These are phyloP conservation scores for Drosophila kambysellisi DNA, from an alignment of 2,888 invertebrate genomes.

Conservation along the genomic window DNA sequence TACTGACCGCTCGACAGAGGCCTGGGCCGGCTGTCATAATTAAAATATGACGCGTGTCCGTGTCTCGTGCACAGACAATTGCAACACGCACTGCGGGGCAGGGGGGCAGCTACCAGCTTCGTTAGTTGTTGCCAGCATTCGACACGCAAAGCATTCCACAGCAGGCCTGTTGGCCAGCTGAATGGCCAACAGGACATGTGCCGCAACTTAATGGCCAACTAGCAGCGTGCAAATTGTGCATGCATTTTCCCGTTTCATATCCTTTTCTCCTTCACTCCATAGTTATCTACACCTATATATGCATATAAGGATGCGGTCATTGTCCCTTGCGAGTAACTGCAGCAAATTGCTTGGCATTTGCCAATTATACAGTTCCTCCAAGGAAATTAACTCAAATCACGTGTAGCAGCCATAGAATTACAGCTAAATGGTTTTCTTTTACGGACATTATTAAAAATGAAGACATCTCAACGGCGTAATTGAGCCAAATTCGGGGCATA, in stretches of 20 bases:
- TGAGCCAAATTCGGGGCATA: conserved; percentile 3
- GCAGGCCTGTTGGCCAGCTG: conserved; percentile 41
- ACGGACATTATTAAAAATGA: conserved; percentile 15
- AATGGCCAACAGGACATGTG: conserved; percentile 45
- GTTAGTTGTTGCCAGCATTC: conserved; percentile 58
- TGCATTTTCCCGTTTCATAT: conserved; percentile 22
- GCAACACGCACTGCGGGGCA: conserved; percentile 52
- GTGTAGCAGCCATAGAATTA: neutral
- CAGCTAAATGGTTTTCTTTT: conserved; percentile 15
- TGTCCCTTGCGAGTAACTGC: conserved; percentile 64
- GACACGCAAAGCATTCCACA: conserved; percentile 67
- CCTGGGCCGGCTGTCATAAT: conserved; percentile 74
- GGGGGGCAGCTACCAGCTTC: conserved; percentile 28
- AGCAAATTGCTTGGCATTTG: conserved; percentile 62
- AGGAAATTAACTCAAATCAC: conserved; percentile 68
- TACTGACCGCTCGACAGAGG: conserved; percentile 45
- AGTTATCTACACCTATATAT: conserved; percentile 2
- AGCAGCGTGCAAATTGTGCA: conserved; percentile 46
- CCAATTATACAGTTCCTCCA: conserved; percentile 71
- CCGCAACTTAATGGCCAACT: conserved; percentile 43
- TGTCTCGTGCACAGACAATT: conserved; percentile 70
- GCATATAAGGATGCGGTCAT: conserved; percentile 45
- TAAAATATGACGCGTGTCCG: conserved; percentile 80
- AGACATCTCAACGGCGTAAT: conserved; percentile 27
- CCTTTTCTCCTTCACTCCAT: neutral